A percentile compares a stretch with the other conserved stretches of the same genome.
These are phyloP conservation scores for Xenopus petersii DNA, from an alignment of 2,797 vertebrate genomes.

Conservation along the genomic window DNA sequence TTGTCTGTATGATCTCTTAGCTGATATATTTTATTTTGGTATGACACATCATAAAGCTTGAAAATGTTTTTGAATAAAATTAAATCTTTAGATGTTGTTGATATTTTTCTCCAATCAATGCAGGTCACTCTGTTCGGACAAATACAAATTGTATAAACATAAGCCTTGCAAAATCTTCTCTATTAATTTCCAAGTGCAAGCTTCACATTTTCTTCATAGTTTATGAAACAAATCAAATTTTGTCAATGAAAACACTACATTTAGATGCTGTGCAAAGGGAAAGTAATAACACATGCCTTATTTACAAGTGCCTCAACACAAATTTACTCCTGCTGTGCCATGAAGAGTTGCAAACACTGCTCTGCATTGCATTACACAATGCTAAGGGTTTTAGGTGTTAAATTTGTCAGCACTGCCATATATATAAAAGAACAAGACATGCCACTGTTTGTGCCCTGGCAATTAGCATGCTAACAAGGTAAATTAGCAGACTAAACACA, in stretches of 20 bases:
- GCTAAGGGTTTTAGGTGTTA: constrained; percentile 12
- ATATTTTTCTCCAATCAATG: constrained; percentile 16
- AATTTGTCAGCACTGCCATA: constrained; percentile 12
- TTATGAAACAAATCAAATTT: constrained; percentile 43
- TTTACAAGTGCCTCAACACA: constrained; percentile 40
- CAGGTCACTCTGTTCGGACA: constrained; percentile 3
- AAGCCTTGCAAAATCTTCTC: constrained; percentile 19
- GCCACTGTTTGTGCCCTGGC: constrained; percentile 53
- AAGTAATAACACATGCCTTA: constrained; percentile 56
- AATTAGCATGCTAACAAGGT: constrained; percentile 67
- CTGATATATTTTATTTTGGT: too few relatives aligned
- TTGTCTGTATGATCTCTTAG: too few relatives aligned
- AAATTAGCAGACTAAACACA: constrained; percentile 69
- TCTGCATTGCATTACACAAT: neutral
- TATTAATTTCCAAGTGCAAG: constrained; percentile 10
- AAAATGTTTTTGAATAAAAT: neutral
- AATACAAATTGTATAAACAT: constrained; percentile 24
- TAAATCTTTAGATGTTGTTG: neutral
- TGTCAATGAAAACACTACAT: constrained; percentile 46
- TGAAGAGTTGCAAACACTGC: neutral
- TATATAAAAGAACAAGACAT: constrained; percentile 31
- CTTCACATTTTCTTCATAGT: constrained; percentile 38
- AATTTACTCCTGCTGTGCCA: constrained; percentile 26
- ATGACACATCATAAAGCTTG: too few relatives aligned
- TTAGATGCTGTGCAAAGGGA: constrained; percentile 49